Conservation (phyloP, 2,797 vertebrate species). For the Lagodon rhomboides region DNA sequence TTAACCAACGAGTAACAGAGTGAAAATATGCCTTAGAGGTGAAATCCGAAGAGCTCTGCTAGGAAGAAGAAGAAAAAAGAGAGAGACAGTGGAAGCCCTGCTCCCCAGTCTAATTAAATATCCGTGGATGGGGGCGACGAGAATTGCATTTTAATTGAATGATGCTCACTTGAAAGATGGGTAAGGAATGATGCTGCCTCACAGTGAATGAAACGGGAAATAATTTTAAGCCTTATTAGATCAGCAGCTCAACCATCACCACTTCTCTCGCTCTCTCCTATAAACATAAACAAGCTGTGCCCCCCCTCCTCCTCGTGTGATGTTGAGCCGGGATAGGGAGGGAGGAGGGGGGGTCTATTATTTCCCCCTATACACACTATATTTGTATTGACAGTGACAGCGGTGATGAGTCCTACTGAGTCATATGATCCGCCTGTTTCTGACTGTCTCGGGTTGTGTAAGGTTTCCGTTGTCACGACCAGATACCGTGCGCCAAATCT, state of each 20-base stretch:
- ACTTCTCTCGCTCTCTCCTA: constrained; percentile 44
- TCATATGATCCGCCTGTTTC: constrained; percentile 56
- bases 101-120: constrained; percentile 85
- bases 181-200: constrained; percentile 75
- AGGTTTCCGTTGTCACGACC: constrained; percentile 60
- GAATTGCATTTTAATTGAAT: constrained; percentile 87
- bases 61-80: constrained; percentile 21
- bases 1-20: constrained; percentile 86
- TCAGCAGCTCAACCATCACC: constrained; percentile 71
- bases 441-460: constrained; percentile 52
- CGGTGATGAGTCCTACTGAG: constrained; percentile 57
- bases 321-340: constrained; percentile 48
- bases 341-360: constrained; percentile 22
- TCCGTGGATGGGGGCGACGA: constrained; percentile 77
- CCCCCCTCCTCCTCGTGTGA: constrained; percentile 24
- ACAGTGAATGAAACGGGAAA: constrained; percentile 77
- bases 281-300: constrained; percentile 67
- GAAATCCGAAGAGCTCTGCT: constrained; percentile 78
- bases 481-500: constrained; percentile 63
- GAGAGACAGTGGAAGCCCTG: constrained; percentile 75
- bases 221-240: constrained; percentile 80
- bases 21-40: constrained; percentile 86
- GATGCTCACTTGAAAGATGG: constrained; percentile 80
- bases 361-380: constrained; percentile 31
- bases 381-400: constrained; percentile 67